Conservation (phyloP, 2,113 vertebrate species). For the Caretta caretta region DNA sequence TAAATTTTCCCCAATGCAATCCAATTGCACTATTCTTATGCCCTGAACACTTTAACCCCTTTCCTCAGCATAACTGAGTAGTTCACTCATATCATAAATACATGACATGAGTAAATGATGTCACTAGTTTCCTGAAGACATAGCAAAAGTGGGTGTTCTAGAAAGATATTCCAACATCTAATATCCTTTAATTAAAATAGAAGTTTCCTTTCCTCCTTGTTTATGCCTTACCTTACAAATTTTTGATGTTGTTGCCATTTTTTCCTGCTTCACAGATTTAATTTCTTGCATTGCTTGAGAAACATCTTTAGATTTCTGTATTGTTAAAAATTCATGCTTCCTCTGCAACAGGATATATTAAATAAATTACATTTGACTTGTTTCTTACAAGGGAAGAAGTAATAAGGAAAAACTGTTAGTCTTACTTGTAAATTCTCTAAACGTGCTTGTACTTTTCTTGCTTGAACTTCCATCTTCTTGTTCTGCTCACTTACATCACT, state of each 20-base stretch:
- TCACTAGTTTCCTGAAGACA: not conserved
- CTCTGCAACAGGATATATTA: conserved; percentile 77
- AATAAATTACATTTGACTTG: conserved; percentile 14
- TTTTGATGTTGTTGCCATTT: conserved; percentile 70
- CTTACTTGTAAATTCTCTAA: conserved; percentile 92
- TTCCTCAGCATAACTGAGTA: not conserved
- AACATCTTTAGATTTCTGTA: conserved; percentile 74
- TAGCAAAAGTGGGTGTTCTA: not conserved
- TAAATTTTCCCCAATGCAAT: not conserved
- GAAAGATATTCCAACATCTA: not conserved
- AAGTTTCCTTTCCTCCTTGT: not conserved
- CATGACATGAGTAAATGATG: not conserved
- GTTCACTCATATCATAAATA: not conserved
- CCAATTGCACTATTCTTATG: not conserved
- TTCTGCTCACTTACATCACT: conserved; percentile 86
- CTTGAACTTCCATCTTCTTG: conserved; percentile 85
- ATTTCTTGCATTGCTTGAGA: conserved; percentile 49
- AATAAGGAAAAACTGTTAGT: not conserved
- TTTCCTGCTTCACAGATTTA: conserved; percentile 82
- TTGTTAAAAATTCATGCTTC: conserved; percentile 81
- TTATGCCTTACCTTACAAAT: conserved; percentile 75
- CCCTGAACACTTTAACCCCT: not conserved
- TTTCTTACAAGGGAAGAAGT: not conserved
- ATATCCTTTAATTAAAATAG: rapidly evolving
- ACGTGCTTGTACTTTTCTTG: conserved; percentile 86